Conservation (phyloP, 2,113 vertebrate genomes). For the Pseudorhombus dupliciocellatus region DNA sequence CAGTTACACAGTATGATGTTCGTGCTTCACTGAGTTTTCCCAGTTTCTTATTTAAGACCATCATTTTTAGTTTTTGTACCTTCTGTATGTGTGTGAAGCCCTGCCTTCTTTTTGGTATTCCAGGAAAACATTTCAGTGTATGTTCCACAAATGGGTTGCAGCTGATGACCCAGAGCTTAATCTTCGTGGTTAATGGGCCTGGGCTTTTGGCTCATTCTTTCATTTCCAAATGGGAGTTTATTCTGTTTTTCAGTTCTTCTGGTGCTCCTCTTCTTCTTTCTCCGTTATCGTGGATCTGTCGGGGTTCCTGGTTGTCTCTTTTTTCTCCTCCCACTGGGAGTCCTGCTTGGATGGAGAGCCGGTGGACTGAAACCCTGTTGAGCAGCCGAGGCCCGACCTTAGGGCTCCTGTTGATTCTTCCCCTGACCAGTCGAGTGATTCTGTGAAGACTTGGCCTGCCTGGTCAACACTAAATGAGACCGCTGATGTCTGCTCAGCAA, state of each 20-base stretch:
- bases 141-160: not conserved
- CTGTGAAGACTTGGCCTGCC: not conserved
- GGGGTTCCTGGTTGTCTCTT: not conserved
- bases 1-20: too few relatives aligned
- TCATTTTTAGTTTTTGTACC: too few relatives aligned
- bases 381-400: not conserved
- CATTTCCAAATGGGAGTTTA: not conserved
- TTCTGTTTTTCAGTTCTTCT: not conserved
- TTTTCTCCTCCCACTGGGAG: constrained; percentile 4
- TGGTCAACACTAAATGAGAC: not conserved
- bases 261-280: not conserved
- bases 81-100: too few relatives aligned
- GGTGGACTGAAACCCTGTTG: not conserved
- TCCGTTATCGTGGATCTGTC: not conserved
- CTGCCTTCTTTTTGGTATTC: too few relatives aligned
- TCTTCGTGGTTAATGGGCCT: not conserved
- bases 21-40: too few relatives aligned
- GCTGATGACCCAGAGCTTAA: not conserved
- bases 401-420: not conserved
- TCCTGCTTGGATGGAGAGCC: not conserved
- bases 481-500: not conserved
- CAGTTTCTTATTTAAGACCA: too few relatives aligned
- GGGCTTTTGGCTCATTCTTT: too few relatives aligned
- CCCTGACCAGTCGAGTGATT: not conserved
- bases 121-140: too few relatives aligned